Conservation (phyloP, 2,113 vertebrate genomes). For the Cranoglanis bouderius region DNA sequence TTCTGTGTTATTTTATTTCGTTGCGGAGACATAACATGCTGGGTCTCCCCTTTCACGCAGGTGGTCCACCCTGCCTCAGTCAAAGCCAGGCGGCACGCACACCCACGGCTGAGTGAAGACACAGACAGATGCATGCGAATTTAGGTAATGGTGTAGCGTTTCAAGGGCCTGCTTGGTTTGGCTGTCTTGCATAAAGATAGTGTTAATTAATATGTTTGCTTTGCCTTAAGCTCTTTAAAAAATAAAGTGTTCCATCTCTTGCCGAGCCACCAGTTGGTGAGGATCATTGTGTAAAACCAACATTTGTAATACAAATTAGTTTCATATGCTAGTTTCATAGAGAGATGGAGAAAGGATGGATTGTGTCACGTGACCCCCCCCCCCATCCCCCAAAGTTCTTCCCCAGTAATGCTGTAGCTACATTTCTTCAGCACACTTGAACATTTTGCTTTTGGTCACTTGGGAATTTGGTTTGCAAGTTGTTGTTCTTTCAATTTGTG, state of each 20-base stretch:
- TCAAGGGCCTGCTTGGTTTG: conserved; percentile 69
- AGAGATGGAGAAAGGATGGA: conserved; percentile 51
- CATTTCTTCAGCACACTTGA: conserved; percentile 31
- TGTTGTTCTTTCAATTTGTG: conserved; percentile 60
- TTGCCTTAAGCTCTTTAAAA: conserved; percentile 69
- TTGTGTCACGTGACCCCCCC: conserved; percentile 62
- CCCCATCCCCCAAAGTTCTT: conserved; percentile 52
- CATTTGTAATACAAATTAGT: conserved; percentile 78
- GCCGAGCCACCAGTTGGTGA: conserved; percentile 66
- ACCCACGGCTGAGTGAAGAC: conserved; percentile 39
- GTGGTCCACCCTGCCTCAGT: conserved; percentile 72
- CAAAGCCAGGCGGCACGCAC: conserved; percentile 56
- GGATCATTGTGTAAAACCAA: conserved; percentile 73
- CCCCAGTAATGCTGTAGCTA: background rate
- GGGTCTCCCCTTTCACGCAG: conserved; percentile 81
- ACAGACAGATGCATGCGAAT: conserved; percentile 76
- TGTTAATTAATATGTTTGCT: conserved; percentile 78
- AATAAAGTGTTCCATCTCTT: conserved; percentile 62
- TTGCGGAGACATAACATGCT: conserved; percentile 81
- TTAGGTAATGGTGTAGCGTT: conserved; percentile 78
- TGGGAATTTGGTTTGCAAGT: no score
- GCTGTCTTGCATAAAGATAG: conserved; percentile 68
- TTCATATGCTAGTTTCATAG: conserved; percentile 66
- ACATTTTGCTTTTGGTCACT: conserved; percentile 22
- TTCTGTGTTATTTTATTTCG: conserved; percentile 81